Evolutionary conservation across 2,888 invertebrate genomes (phyloP), one percentile per base, ranked within the genome.

Genomic region (Amblyjoppa fuscipennis): DNA sequence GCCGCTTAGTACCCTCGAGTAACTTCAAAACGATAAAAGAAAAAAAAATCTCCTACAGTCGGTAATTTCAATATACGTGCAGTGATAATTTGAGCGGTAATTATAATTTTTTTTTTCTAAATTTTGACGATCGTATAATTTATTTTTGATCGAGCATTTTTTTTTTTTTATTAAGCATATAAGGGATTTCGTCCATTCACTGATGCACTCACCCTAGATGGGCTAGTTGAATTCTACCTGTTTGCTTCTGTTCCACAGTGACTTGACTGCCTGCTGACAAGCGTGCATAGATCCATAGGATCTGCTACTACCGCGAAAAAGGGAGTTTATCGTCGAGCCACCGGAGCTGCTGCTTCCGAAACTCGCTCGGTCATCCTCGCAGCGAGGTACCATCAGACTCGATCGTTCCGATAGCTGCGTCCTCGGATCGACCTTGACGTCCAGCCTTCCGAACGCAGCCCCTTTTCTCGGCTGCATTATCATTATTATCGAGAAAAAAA

Each of bases 211-310:
- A 20, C 20, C 2, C 7, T 38, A 38, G 41, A 41, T 28, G 7
- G 31, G 34, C 13, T 4, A 41, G n/a, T 45, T 53, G 20, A 25
- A 66, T 64, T 45, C 7, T 93, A 93, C 93, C 93, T 93, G 91
- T 85, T 88, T 92, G 80, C 90, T 92, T 80, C 90, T 89, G 81
- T 89, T 92, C 93, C 93, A 93, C 66, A 94, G 85, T 5, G 92
- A 91, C 51, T 90, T 92, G 45, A 93, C 88, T 45, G 87, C 89
- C 80, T 91, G 91, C 66, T 91, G 93, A 86, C 90, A 91, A n/a
- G 90, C 90, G 16, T 89, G 90, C 84, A 93, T 83, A 2, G 93
- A 92, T 13, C 93, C 94, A 81, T 93, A 93, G 25, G 90, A 89
- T 82, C 85, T 90, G 34, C 81, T 85, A 38, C 87, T 87, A 51